phyloP scores from a whole-genome alignment of 1,140 invertebrate genomes.

The Diorhabda elongata region DNA sequence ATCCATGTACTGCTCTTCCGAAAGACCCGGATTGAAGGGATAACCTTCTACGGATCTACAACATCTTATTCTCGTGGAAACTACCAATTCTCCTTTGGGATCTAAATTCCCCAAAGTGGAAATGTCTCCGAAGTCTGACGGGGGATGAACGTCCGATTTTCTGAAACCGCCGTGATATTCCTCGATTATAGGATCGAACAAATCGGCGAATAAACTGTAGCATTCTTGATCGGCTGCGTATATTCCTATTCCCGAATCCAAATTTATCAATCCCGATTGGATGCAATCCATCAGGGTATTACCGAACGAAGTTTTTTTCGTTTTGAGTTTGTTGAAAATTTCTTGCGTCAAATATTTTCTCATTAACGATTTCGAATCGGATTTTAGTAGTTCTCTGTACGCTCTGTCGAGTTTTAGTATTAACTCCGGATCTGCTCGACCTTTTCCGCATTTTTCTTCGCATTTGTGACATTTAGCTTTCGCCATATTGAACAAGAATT shows the following conservation, averaged over 20 bases:
- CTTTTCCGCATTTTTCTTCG: slow-evolving; percentile 41
- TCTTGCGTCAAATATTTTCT: slow-evolving; percentile 68
- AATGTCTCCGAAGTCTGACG: slow-evolving; percentile 65
- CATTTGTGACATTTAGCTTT: slow-evolving; percentile 36
- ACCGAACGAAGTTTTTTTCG: slow-evolving; percentile 55
- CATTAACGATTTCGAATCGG: slow-evolving; percentile 62
- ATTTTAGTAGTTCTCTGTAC: slow-evolving; percentile 58
- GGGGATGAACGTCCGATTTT: slow-evolving; percentile 59
- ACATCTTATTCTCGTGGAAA: slow-evolving; percentile 71
- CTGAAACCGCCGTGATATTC: slow-evolving; percentile 69
- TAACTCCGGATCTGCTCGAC: slow-evolving; percentile 54
- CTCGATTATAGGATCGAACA: slow-evolving; percentile 76
- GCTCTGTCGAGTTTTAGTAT: slow-evolving; percentile 67
- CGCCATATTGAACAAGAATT: slow-evolving; percentile 18
- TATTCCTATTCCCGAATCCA: slow-evolving; percentile 60
- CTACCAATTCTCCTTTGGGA: slow-evolving; percentile 63
- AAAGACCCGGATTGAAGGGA: slow-evolving; percentile 73
- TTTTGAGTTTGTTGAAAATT: slow-evolving; percentile 62
- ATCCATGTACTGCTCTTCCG: slow-evolving; percentile 61
- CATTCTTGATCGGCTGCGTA: slow-evolving; percentile 71
- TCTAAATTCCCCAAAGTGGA: slow-evolving; percentile 67
- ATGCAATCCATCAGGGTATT: slow-evolving; percentile 63
- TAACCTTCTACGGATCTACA: slow-evolving; percentile 66
- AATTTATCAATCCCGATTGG: slow-evolving; percentile 62
- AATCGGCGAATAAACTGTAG: slow-evolving; percentile 62